phyloP scores from a whole-genome alignment of 2,113 vertebrate genomes.

The rabbit (Oryctolagus cuniculus) region mOryCun1.1 NC_091432.1:180046501-180047000 shows the following conservation, averaged over 20 bases:
- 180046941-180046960: no score
- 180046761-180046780: neutral
- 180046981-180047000: no score
- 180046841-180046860: no score
- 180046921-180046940: no score
- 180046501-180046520: neutral
- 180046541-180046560: neutral
- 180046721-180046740: neutral
- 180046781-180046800: conserved; percentile 15
- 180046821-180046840: neutral
- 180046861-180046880: no score
- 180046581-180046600: neutral
- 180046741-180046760: neutral
- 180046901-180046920: no score
- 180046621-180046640: neutral
- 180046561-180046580: neutral
- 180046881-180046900: no score
- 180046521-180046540: neutral
- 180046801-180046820: neutral
- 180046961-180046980: no score
- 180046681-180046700: neutral
- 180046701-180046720: neutral
- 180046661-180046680: neutral
- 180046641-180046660: conserved; percentile 25
- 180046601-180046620: conserved; percentile 16